phyloP scores from a whole-genome alignment of 2,888 invertebrate genomes.

The Cheilosia vernalis region DNA sequence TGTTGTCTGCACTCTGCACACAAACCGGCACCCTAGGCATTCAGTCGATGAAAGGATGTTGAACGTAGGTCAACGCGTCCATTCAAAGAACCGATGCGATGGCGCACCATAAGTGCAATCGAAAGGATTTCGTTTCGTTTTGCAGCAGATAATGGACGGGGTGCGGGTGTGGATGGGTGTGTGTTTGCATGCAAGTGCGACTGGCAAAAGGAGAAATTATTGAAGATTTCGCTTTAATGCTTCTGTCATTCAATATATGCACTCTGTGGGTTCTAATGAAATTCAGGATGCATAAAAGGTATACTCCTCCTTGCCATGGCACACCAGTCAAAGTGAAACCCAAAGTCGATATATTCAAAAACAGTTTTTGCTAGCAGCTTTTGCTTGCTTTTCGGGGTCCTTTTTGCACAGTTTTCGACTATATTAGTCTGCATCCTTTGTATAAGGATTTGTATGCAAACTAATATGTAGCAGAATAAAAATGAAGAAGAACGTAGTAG shows the following conservation, averaged over 20 bases:
- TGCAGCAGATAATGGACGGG: background rate
- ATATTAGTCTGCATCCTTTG: slow-evolving; percentile 73
- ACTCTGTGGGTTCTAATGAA: slow-evolving; percentile 62
- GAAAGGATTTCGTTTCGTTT: slow-evolving; percentile 59
- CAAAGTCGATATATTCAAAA: slow-evolving; percentile 74
- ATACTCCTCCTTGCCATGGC: background rate
- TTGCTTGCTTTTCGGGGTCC: slow-evolving; percentile 20
- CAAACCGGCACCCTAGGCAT: background rate
- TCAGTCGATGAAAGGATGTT: slow-evolving; percentile 69
- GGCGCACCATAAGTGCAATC: slow-evolving; percentile 58
- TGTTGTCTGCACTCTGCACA: slow-evolving; percentile 30
- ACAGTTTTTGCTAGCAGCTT: slow-evolving; percentile 33
- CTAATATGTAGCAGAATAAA: slow-evolving; percentile 72
- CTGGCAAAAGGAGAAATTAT: slow-evolving; percentile 54
- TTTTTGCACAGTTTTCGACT: slow-evolving; percentile 65
- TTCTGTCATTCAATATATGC: slow-evolving; percentile 67
- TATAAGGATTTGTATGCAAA: slow-evolving; percentile 69
- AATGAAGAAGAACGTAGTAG: slow-evolving; percentile 62
- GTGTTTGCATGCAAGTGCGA: slow-evolving; percentile 7
- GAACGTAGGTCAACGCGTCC: slow-evolving; percentile 69
- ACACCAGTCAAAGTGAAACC: slow-evolving; percentile 62
- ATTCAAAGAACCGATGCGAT: slow-evolving; percentile 67
- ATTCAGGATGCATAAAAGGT: slow-evolving; percentile 65
- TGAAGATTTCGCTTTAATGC: slow-evolving; percentile 70
- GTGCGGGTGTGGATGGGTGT: background rate